phyloP scores from a whole-genome alignment of 2,888 invertebrate species.

The Drosophila acutilabella region DNA sequence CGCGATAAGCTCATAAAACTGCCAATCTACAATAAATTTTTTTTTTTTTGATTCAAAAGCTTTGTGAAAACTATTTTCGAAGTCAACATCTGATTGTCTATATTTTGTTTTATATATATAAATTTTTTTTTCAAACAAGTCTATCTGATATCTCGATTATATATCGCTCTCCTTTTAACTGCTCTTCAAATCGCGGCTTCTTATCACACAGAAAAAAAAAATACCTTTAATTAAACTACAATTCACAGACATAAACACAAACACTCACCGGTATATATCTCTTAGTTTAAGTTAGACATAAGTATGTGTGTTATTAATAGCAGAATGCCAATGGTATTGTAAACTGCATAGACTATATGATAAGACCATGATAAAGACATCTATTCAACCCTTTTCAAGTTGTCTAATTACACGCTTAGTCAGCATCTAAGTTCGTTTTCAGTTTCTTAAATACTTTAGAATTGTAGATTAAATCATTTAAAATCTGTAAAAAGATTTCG shows the following conservation, averaged over 20 bases:
- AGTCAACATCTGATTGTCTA: slow-evolving; percentile 22
- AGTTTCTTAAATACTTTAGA: no score
- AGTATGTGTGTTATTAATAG: slow-evolving; percentile 32
- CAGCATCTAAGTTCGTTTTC: slow-evolving; percentile 5
- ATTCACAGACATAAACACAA: slow-evolving; percentile 24
- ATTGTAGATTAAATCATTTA: no score
- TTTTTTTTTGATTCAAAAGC: slow-evolving; percentile 8
- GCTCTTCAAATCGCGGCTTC: slow-evolving; percentile 48
- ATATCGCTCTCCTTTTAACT: slow-evolving; percentile 3
- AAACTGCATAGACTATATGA: slow-evolving; percentile 6
- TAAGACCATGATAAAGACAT: slow-evolving; percentile 10
- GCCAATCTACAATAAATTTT: slow-evolving; percentile 58
- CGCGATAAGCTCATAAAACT: slow-evolving; percentile 45
- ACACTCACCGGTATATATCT: slow-evolving; percentile 33
- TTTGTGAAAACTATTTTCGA: background rate
- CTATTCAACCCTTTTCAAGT: slow-evolving; percentile 4
- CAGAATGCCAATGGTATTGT: slow-evolving; percentile 19
- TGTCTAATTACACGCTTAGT: background rate
- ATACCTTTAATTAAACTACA: slow-evolving; percentile 55
- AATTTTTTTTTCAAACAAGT: background rate
- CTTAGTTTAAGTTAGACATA: slow-evolving; percentile 7
- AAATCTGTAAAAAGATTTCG: no score
- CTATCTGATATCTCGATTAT: slow-evolving; percentile 11
- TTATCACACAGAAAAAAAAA: slow-evolving; percentile 36
- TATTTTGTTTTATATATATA: no score